Evolutionary conservation across 2,888 invertebrate genomes (phyloP), one percentile per base, ranked within the genome.

Genomic region (Tachina lurida): DNA sequence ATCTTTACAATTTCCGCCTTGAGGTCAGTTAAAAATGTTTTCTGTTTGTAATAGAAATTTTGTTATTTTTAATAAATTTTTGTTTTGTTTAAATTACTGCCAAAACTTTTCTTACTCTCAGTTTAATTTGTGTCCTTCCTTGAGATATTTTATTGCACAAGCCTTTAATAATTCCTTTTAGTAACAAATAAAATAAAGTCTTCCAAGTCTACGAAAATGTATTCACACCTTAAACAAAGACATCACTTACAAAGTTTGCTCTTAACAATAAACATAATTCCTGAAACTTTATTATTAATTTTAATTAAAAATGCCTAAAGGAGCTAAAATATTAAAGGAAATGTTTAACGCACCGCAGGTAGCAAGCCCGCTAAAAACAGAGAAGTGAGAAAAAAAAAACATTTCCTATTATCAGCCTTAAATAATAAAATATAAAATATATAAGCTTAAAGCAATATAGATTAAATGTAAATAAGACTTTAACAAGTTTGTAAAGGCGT

Each of bases 281-380:
- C 67, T 67, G 39, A 60, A 77, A 70, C 52, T 77, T 73, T 73
- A 77, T 83, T 73, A 78, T 17, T 43, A 62, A 68, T 60, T 83
- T 78, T 78, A 83, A 83, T 83, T 77, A 83, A 77, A 80, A 77
- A 54, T 45, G 47, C 43, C 49, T 31, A n/a, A 71, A 77, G 49
- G 47, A 52, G 13, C 3, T 10, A 12, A 10, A 75, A 82, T 67
- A 49, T 60, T 58, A 58, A 43, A 54, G 45, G 10, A 52, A 45
- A 45, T 68, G 7, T 41, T 81, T 75, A 56, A 31, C 31, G 19
- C 81, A 67, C 77, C 73, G 52, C 83, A 83, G 71, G 83, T 77
- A 67, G 39, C 60, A 31, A 56, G 19, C 3, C 12, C 19, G 22
- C 19, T 31, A 71, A 58, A 54, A 56, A 13, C 13, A 56, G 15